Conservation (phyloP, 2,888 invertebrate genomes). For the Ectobius pallidus region DNA sequence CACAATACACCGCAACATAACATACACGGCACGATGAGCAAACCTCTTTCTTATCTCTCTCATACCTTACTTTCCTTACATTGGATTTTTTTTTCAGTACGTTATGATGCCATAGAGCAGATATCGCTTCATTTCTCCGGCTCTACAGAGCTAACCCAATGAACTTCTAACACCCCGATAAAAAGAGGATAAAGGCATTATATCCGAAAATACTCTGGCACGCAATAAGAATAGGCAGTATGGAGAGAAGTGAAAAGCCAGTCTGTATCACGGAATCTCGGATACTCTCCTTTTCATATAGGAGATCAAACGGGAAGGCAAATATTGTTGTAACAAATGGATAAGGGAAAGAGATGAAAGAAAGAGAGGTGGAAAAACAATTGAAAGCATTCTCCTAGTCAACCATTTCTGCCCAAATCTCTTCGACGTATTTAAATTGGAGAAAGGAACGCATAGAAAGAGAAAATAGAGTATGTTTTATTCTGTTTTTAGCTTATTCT, state of each 20-base stretch:
- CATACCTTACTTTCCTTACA: no score
- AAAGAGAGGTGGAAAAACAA: no score
- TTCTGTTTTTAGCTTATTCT: background rate
- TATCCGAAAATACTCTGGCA: background rate
- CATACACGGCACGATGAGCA: no score
- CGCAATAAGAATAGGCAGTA: slow-evolving; percentile 2
- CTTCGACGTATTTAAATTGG: slow-evolving; percentile 9
- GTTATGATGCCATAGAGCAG: no score
- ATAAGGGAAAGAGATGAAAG: background rate
- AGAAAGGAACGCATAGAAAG: background rate
- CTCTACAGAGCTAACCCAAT: no score
- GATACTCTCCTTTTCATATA: background rate
- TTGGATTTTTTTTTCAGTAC: no score
- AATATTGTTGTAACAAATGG: slow-evolving; percentile 9
- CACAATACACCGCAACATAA: no score
- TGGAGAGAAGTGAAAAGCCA: background rate
- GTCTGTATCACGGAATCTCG: background rate
- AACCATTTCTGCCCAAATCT: background rate
- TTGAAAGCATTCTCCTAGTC: no score
- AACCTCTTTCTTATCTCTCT: no score
- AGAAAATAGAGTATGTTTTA: background rate
- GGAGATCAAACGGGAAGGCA: background rate
- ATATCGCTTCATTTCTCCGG: no score
- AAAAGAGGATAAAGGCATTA: background rate
- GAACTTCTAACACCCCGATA: slow-evolving; percentile 3